Evolutionary conservation across 2,888 invertebrate genomes (phyloP).

Genomic region (Drosophila nigritarsus): DNA sequence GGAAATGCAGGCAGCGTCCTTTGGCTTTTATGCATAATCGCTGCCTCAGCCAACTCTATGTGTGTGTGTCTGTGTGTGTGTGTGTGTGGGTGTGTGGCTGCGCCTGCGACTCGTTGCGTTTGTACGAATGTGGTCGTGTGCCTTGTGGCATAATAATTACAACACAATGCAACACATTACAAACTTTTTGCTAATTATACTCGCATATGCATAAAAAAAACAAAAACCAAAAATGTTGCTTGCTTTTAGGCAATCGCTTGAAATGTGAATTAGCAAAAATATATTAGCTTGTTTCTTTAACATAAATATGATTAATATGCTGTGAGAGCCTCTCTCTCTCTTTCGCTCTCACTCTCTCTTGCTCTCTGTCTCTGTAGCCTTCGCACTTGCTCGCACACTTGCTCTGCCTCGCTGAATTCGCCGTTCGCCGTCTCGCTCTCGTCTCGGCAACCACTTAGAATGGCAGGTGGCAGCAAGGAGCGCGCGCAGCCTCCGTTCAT

Average conservation of each 20-base stretch:
- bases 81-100: slow-evolving; percentile 36
- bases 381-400: slow-evolving; percentile 22
- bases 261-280: slow-evolving; percentile 24
- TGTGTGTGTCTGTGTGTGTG: slow-evolving; percentile 15
- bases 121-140: slow-evolving; percentile 4
- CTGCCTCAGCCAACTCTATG: slow-evolving; percentile 15
- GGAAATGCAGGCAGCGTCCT: slow-evolving; percentile 64
- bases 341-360: not conserved
- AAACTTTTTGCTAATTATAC: slow-evolving; percentile 34
- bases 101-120: slow-evolving; percentile 54
- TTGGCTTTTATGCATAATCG: slow-evolving; percentile 71
- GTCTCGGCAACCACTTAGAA: slow-evolving; percentile 59
- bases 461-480: slow-evolving; percentile 59
- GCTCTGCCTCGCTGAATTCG: slow-evolving; percentile 20
- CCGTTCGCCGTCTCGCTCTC: slow-evolving; percentile 48
- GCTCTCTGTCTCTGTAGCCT: slow-evolving; percentile 13
- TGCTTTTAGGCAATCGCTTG: slow-evolving; percentile 12
- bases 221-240: not conserved
- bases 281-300: slow-evolving; percentile 29
- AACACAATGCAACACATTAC: slow-evolving; percentile 10
- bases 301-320: slow-evolving; percentile 38
- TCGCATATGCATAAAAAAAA: not conserved
- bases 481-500: slow-evolving; percentile 74
- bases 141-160: slow-evolving; percentile 27
- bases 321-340: not conserved